Conservation (phyloP, 2,888 invertebrate genomes). For the Tachina lurida region DNA sequence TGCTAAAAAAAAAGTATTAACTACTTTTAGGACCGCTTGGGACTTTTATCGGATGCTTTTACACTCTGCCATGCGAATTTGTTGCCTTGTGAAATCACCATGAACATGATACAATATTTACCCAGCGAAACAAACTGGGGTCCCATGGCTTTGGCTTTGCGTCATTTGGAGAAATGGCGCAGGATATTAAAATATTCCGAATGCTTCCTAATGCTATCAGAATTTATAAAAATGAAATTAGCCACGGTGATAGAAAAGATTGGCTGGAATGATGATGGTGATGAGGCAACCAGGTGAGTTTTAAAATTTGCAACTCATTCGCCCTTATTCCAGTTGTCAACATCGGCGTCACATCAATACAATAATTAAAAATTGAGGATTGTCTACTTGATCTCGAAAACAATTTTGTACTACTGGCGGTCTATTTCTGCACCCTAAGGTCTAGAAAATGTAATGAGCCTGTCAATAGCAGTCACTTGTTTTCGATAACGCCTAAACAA, state of each 20-base stretch:
- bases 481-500: too few relatives aligned
- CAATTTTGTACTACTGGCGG: too few relatives aligned
- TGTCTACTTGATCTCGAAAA: too few relatives aligned
- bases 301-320: not conserved
- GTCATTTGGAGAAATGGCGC: constrained; percentile 82
- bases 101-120: constrained; percentile 82
- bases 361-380: too few relatives aligned
- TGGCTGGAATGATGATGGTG: constrained; percentile 81
- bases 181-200: constrained; percentile 83
- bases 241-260: constrained; percentile 80
- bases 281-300: constrained; percentile 79
- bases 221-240: constrained; percentile 82
- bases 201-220: constrained; percentile 83
- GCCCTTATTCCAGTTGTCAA: not conserved
- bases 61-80: constrained; percentile 83
- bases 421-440: too few relatives aligned
- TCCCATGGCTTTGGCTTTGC: constrained; percentile 81
- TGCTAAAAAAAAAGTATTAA: not conserved
- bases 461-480: too few relatives aligned
- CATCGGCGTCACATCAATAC: too few relatives aligned
- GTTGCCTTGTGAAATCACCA: constrained; percentile 82
- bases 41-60: constrained; percentile 82
- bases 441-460: too few relatives aligned
- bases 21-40: constrained; percentile 80
- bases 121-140: constrained; percentile 82